These are phyloP conservation scores for Maccullochella peelii DNA, from an alignment of 2,113 vertebrate genomes.

Conservation along the genomic window DNA sequence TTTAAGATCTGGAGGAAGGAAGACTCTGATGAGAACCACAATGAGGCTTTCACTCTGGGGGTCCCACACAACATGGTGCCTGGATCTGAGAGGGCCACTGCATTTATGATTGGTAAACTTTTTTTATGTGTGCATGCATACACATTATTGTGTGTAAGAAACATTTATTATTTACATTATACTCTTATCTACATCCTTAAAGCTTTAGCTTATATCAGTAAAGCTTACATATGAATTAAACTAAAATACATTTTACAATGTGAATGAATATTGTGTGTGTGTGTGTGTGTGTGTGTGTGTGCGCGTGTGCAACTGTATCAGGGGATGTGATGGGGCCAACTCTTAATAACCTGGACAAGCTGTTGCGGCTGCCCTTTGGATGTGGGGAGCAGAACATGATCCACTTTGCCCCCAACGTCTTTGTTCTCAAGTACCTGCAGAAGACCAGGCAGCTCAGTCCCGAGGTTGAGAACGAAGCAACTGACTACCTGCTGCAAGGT, in stretches of 20 bases:
- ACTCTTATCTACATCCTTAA: background rate
- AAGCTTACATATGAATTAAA: background rate
- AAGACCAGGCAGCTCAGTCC: slow-evolving; percentile 91
- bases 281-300: background rate
- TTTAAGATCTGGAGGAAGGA: slow-evolving; percentile 96
- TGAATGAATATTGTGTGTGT: slow-evolving; percentile 7
- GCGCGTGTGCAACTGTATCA: slow-evolving; percentile 56
- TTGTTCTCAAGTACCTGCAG: slow-evolving; percentile 94
- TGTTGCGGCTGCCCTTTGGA: slow-evolving; percentile 91
- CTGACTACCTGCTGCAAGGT: slow-evolving; percentile 89
- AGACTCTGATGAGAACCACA: slow-evolving; percentile 94
- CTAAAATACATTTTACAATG: background rate
- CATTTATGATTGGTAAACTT: slow-evolving; percentile 91
- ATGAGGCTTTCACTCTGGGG: slow-evolving; percentile 94
- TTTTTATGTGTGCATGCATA: background rate
- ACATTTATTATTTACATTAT: background rate
- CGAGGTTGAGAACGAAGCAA: slow-evolving; percentile 91
- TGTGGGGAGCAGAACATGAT: slow-evolving; percentile 98
- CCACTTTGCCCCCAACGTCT: slow-evolving; percentile 95
- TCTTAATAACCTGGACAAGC: slow-evolving; percentile 91
- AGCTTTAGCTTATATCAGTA: background rate
- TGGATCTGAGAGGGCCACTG: slow-evolving; percentile 91
- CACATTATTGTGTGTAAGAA: background rate
- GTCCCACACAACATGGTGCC: slow-evolving; percentile 93
- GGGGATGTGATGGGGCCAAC: slow-evolving; percentile 96